Evolutionary conservation across 2,113 vertebrate genomes (phyloP), one percentile per base, ranked within the genome.

Genomic region (Leptosomus discolor): DNA sequence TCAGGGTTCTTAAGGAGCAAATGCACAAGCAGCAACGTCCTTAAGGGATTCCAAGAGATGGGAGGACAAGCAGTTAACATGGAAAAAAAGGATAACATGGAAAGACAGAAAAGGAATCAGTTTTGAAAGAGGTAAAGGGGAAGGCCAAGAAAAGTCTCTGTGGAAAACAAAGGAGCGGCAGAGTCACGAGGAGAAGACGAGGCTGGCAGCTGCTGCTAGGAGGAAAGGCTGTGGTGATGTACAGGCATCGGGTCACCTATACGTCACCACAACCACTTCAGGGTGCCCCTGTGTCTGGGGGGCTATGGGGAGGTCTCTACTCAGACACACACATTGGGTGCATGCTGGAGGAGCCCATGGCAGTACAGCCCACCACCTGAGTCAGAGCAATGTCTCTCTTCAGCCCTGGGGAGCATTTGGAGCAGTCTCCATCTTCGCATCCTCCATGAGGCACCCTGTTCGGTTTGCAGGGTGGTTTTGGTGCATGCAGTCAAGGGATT

Each of bases 21-120:
- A 39, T 0, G 0, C 45, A 36, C 4, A 3, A 48, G 56, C 30
- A 64, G 43, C 57, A 78, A 11, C 0, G 2, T 20, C 36, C 22
- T 43, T 43, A 32, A 56, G 27, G 57, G 51, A 46, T 32, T 56
- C 32, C 2, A 1, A 57, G 64, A 48, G 15, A 7, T 1, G 0
- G 57, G 70, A 34, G 27, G 32, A 71, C 11, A 17, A 64, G 41
- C 26, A 37, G 57, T 32, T 43, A 50, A 23, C 0, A 0, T 29
- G 27, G 37, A 12, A 24, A 51, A 48, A 37, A 67, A 73, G 34
- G 29, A 17, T 24, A 45, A 58, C 71, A 24, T 8, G 12, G 64
- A 32, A 67, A 73, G 14, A 8, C 68, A 74, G 37, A 65, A 60
- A 60, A 86, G 9, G 34, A n/a, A 46, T 41, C 8, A 13, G 17